Base-by-base conservation (phyloP, 1,140 invertebrate species). In the Ctenoplectra terminalis region DNA sequence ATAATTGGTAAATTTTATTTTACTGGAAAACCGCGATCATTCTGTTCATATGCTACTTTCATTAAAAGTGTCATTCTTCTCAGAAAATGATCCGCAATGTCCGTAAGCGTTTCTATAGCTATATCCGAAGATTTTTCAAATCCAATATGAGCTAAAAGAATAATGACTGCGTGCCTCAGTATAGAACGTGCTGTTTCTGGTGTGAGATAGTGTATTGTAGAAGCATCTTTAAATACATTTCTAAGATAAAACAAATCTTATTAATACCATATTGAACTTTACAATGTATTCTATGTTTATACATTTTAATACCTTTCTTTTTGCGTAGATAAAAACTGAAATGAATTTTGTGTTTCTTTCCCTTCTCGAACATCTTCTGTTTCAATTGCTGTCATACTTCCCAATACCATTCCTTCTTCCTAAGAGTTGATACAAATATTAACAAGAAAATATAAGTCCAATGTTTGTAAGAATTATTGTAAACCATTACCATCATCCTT, bases 11-110 rank as follows among this genome's bases (percentile, higher is more conserved):
- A 7, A 46, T 77, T 52, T 75, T 9, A 23, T 91, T 89, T 88
- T 92, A 95, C 95, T 54, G 95, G 95, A 90, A 95, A 96, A 23
- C 93, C 94, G 82, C 93, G 90, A 72, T 93, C 84, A 74, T 91
- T 93, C 66, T 94, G 94, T 88, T 96, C 95, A 7, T 91, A 92
- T 26, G 95, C 94, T 48, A 90, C 88, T 86, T 95, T 93, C 20
- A 95, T 87, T 50, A 95, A 89, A 70, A 92, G 90, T 0, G 94
- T 94, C 63, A 95, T 93, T 87, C 94, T 94, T 40, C 91, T 90
- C n/a, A 94, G 89, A 90, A 94, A 95, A 84, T 95, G 93, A 86
- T 95, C 93, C 64, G 91, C 91, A 20, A 95, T 87, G 87, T 95
- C 95, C 8, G 94, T 94, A 75, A 96, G 84, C 0, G 93, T 94